These are phyloP conservation scores for cattle (Bos taurus) DNA, from an alignment of 2,113 vertebrate species.

Conservation along the genomic window ARS-UCD2.0 NC_037329.1:21578501-21579000, in stretches of 20 bases:
- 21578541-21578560: not conserved
- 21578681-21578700: not conserved
- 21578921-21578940: not conserved
- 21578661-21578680: not conserved
- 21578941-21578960: not conserved
- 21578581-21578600: not conserved
- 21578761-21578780: not conserved
- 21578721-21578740: not conserved
- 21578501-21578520: not conserved
- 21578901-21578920: not conserved
- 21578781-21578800: not conserved
- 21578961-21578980: not conserved
- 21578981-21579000: not conserved
- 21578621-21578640: not conserved
- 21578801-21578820: not conserved
- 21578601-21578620: not conserved
- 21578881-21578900: not conserved
- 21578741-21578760: not conserved
- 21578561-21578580: not conserved
- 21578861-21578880: not conserved
- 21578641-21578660: not conserved
- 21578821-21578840: not conserved
- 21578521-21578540: not conserved
- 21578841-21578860: not conserved
- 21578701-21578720: not conserved